These are phyloP conservation scores for Drosophila athabasca DNA, from an alignment of 1,140 invertebrate genomes.

Conservation along the genomic window DNA sequence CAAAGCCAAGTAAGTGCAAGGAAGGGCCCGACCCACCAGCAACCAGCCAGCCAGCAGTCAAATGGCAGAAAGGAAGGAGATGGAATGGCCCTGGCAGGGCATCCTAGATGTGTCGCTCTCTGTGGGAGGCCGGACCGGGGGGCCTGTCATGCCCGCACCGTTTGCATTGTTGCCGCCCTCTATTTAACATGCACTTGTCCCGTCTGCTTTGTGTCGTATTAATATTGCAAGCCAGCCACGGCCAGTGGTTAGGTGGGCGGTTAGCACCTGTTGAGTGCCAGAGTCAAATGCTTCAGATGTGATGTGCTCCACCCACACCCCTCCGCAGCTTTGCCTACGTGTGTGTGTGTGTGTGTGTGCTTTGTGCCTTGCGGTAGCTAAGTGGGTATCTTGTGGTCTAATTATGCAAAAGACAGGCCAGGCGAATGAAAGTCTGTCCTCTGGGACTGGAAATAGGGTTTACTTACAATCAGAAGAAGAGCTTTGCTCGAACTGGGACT, in stretches of 20 bases:
- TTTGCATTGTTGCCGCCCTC: slow-evolving; percentile 56
- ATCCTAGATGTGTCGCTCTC: neutral
- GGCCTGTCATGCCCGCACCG: slow-evolving; percentile 33
- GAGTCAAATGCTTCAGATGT: neutral
- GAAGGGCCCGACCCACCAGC: neutral
- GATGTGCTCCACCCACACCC: neutral
- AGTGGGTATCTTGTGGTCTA: slow-evolving; percentile 18
- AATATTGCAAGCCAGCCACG: slow-evolving; percentile 50
- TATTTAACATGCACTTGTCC: slow-evolving; percentile 72
- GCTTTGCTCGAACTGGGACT: neutral
- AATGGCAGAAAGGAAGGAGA: neutral
- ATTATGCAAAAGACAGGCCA: slow-evolving; percentile 44
- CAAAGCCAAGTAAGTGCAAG: slow-evolving; percentile 20
- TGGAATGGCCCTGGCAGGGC: neutral
- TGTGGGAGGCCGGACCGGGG: slow-evolving; percentile 4
- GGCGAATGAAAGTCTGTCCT: slow-evolving; percentile 35
- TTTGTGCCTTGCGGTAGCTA: neutral
- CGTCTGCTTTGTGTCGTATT: slow-evolving; percentile 48
- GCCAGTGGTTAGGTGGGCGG: slow-evolving; percentile 2
- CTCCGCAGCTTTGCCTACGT: slow-evolving; percentile 9
- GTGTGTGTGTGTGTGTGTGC: neutral
- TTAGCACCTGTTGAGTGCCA: slow-evolving; percentile 6
- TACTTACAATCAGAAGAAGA: slow-evolving; percentile 19
- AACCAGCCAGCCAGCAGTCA: neutral
- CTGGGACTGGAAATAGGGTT: neutral